Percentiles rank a stretch among this genome's conserved stretches.
Evolutionary conservation across 2,113 vertebrate genomes (phyloP).

Genomic region (Zosterops hypoxanthus): DNA sequence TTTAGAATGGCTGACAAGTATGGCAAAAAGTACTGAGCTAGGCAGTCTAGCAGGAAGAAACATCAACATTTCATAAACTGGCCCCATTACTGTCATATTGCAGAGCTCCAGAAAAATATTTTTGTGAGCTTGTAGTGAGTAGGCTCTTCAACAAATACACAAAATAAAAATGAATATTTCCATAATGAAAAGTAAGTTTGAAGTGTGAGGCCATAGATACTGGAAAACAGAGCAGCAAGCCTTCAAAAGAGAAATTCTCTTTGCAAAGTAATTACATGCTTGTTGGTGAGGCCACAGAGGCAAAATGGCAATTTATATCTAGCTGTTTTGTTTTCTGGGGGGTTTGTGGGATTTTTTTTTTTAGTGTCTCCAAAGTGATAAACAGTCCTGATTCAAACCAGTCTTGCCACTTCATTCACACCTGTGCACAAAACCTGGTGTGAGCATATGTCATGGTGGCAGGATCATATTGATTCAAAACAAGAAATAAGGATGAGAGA

Average conservation of each 20-base stretch:
- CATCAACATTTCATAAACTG: not conserved
- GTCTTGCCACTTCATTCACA: not conserved
- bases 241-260: not conserved
- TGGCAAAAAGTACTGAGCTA: not conserved
- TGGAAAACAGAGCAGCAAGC: not conserved
- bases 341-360: not conserved
- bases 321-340: not conserved
- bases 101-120: not conserved
- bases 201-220: not conserved
- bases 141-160: not conserved
- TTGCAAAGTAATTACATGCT: not conserved
- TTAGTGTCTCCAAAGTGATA: not conserved
- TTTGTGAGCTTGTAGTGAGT: not conserved
- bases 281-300: not conserved
- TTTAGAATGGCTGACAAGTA: not conserved
- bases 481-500: not conserved
- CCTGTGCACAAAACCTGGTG: not conserved
- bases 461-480: not conserved
- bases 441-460: too few species aligned
- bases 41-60: not conserved
- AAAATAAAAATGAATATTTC: not conserved
- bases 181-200: not conserved
- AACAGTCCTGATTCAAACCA: not conserved
- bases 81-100: not conserved
- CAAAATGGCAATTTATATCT: not conserved